Percentiles rank a stretch among this genome's conserved stretches.
Evolutionary conservation across 2,797 vertebrate species (phyloP).

Genomic region (Anguilla anguilla): DNA sequence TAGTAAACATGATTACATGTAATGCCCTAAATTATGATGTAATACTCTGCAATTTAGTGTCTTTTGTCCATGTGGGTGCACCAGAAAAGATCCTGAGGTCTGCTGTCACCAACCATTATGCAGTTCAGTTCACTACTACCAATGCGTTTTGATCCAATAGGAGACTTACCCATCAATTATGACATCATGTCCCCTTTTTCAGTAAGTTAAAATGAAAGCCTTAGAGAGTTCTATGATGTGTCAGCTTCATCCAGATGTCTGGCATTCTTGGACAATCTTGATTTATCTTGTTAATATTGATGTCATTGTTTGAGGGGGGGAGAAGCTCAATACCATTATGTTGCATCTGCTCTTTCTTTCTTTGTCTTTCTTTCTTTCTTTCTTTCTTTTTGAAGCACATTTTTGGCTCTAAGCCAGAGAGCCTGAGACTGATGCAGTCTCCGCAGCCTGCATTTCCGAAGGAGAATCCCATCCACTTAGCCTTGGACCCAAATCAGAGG

Average conservation of each 20-base stretch:
- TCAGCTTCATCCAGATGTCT: not conserved
- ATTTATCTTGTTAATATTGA: slow-evolving; percentile 25
- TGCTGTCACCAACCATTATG: not conserved
- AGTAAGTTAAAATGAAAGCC: not conserved
- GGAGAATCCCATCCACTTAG: slow-evolving; percentile 20
- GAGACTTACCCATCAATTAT: not conserved
- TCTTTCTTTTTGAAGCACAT: not conserved
- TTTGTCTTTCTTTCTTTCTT: not conserved
- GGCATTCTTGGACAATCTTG: not conserved
- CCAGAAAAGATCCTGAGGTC: not conserved
- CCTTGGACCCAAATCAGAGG: slow-evolving; percentile 21
- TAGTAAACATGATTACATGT: not conserved
- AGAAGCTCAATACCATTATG: not conserved
- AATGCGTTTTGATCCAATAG: not conserved
- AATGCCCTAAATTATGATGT: not conserved
- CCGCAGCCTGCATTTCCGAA: slow-evolving; percentile 1
- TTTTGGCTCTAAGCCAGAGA: not conserved
- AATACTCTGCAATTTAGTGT: not conserved
- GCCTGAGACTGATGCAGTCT: not conserved
- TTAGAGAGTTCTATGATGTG: not conserved
- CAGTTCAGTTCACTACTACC: not conserved
- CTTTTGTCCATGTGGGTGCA: not conserved
- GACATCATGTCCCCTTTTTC: not conserved
- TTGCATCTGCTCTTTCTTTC: not conserved
- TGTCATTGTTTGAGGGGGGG: not conserved